Evolutionary conservation across 30 jellyfish, hydroid and myxozoan genomes (phyloP), one percentile per base, ranked within the genome.

Genomic region (Hydractinia symbiolongicarpus): DNA sequence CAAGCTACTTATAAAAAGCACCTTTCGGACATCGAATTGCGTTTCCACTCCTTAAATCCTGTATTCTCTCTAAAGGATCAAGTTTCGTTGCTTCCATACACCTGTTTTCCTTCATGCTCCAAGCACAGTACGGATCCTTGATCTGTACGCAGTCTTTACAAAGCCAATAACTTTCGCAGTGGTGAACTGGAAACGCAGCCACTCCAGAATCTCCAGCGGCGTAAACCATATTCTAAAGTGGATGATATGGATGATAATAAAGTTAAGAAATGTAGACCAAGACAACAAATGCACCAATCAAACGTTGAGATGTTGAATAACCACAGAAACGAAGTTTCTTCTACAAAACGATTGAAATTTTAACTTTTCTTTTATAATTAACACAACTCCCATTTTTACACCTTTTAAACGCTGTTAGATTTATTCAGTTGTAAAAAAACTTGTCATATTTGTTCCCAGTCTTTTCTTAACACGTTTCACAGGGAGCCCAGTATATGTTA

Each of bases 181-280:
- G 74, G 19, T 64, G 17, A 44, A 64, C 74, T 6, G 74, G 8
- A 7, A 64, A 6, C 52, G 74, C 9, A 13, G 74, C 74, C 40
- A 51, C 74, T 7, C 74, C 74, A 44, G 74, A 64, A 7, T 64
- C 40, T 51, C 74, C 74, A 13, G 52, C 74, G 40, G 74, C 74
- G 17, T 64, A 64, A 51, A 64, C 40, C 40, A 64, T 13, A 13
- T 51, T 8, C 74, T 64, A 64, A 51, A 13, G 40, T 64, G 69
- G 40, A 51, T n/a, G 40, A 6, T 7, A 13, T n/a, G 40, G n/a
- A n/a, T n/a, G n/a, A n/a, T n/a, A n/a, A n/a, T 7, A 16, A 64
- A 6, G 19, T 64, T 51, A 64, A 4, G 40, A 64, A 13, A 9
- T n/a, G 8, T 51, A 51, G 6, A 64, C 52, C 52, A 64, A 13